These are phyloP conservation scores for Zophobas morio DNA, from an alignment of 1,140 invertebrate species.

Conservation along the genomic window DNA sequence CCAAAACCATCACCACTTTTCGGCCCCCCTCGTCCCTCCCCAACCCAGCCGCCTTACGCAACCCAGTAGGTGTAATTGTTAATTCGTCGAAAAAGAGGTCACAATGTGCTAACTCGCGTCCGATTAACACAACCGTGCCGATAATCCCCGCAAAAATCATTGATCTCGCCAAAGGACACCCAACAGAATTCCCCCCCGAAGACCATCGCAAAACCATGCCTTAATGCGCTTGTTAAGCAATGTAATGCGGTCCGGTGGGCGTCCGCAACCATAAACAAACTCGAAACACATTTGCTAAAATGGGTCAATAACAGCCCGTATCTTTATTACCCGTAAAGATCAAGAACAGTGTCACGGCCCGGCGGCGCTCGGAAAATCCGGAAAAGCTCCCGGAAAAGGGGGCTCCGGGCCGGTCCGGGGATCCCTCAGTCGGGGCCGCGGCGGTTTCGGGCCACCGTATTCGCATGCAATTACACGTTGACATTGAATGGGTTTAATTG, in stretches of 20 bases:
- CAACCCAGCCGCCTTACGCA: no score
- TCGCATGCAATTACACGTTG: no score
- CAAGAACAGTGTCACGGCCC: constrained; percentile 27
- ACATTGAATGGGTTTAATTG: neutral
- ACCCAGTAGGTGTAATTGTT: no score
- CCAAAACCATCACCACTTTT: no score
- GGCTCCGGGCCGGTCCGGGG: neutral
- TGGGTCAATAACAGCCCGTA: constrained; percentile 32
- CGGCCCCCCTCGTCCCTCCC: no score
- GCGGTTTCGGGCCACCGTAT: neutral
- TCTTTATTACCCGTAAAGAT: constrained; percentile 22
- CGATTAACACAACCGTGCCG: no score
- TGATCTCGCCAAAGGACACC: no score
- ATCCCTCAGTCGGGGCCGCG: neutral
- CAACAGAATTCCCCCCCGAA: no score
- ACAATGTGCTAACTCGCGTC: no score
- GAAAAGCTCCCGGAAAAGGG: neutral
- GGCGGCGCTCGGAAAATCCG: constrained; percentile 23
- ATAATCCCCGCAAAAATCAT: no score
- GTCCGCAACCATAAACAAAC: constrained; percentile 16
- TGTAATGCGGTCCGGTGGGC: constrained; percentile 25
- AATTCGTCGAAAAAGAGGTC: no score
- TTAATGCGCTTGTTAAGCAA: constrained; percentile 28
- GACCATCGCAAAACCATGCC: no score
- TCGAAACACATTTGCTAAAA: constrained; percentile 33